Evolutionary conservation across 2,888 invertebrate species (phyloP), one percentile per base, ranked within the genome.

Genomic region (Ferrisia virgata): DNA sequence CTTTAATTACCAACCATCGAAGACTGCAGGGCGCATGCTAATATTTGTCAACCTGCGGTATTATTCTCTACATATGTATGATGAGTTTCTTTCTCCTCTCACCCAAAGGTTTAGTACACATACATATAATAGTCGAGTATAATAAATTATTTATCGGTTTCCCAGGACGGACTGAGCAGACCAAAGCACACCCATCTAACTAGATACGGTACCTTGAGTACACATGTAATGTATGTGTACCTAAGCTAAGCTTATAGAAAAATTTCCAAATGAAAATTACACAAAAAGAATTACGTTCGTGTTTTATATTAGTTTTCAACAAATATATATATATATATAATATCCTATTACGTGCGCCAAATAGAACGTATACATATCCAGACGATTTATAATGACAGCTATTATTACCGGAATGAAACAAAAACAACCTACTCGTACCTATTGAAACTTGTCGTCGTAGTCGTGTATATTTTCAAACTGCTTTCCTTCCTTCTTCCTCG

Each of bases 371-470:
- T 28, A 28, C 15, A 76, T 76, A 76, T 36, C 72, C 72, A 76
- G 72, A 76, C 72, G 72, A 76, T 76, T 76, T 76, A 76, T 76
- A 76, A 76, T 76, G 72, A 76, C 72, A 76, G 72, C 72, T 76
- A 76, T 76, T 76, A 76, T 76, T 76, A 76, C 72, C 72, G 72
- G 72, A 76, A 76, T 76, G 36, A 76, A 76, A 76, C 72, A 76
- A 76, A 76, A 64, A 64, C 64, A 64, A 76, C 72, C 72, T 76
- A 76, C 72, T 36, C 36, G 72, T 76, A 76, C 33, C 72, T 76
- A 76, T 76, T 18, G 33, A 33, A 36, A 76, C 72, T 76, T 36
- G 72, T 76, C 72, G 36, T 76, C 25, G 64, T n/a, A n/a, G n/a
- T n/a, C n/a, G 69, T 15, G 15, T 69, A 13, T 76, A 15, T 76